Evolutionary conservation across 2,113 vertebrate genomes (phyloP).

Genomic region (Larimichthys polyactis): DNA sequence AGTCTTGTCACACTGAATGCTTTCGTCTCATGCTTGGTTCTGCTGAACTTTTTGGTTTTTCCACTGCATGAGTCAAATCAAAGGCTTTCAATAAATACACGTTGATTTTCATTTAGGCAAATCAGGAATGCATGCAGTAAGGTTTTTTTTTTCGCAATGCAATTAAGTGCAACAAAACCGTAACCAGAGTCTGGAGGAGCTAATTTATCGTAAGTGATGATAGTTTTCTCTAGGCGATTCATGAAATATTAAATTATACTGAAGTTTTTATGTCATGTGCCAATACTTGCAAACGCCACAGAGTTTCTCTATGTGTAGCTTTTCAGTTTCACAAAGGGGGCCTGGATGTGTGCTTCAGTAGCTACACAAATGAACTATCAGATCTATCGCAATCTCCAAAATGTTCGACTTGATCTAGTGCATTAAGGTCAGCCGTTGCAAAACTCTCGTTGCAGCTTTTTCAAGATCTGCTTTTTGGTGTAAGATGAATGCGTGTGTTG

Average conservation of each 20-base stretch:
- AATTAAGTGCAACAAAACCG: neutral
- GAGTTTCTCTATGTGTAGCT: neutral
- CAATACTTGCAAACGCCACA: neutral
- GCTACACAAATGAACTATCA: conserved; percentile 10
- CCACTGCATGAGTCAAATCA: neutral
- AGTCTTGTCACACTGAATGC: neutral
- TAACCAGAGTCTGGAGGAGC: neutral
- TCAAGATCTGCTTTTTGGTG: neutral
- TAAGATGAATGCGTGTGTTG: neutral
- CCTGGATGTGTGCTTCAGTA: neutral
- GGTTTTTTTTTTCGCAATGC: neutral
- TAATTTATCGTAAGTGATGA: neutral
- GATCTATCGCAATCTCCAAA: neutral
- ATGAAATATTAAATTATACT: neutral
- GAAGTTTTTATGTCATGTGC: neutral
- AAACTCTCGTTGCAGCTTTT: neutral
- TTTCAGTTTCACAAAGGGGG: neutral
- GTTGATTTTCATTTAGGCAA: neutral
- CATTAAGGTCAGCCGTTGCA: neutral
- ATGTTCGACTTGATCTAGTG: neutral
- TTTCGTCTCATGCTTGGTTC: neutral
- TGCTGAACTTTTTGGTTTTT: neutral
- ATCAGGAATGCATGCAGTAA: neutral
- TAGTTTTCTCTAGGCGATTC: neutral
- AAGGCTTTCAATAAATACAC: neutral